Percentiles rank a stretch among this genome's conserved stretches.
Evolutionary conservation across 2,888 invertebrate genomes (phyloP).

Genomic region (Scelioninae gen. 1): DNA sequence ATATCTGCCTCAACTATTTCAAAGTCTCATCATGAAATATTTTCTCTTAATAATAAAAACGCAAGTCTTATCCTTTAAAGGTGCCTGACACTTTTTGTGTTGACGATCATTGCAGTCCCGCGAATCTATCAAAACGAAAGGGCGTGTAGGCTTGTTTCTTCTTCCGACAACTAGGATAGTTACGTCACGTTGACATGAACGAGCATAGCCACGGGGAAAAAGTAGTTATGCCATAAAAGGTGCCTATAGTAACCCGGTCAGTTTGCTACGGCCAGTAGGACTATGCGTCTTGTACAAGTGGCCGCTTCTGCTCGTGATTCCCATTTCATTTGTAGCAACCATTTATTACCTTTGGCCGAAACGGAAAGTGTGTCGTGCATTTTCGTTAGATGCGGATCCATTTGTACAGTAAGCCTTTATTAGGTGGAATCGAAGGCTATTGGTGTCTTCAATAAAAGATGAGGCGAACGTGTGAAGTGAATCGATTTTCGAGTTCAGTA

Average conservation of each 20-base stretch:
- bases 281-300: constrained; percentile 32
- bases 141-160: constrained; percentile 48
- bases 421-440: constrained; percentile 41
- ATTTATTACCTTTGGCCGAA: constrained; percentile 40
- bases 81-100: constrained; percentile 2
- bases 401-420: constrained; percentile 50
- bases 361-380: constrained; percentile 56
- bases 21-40: no score
- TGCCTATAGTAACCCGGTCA: constrained; percentile 32
- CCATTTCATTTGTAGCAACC: constrained; percentile 38
- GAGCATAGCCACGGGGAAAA: constrained; percentile 31
- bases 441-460: constrained; percentile 53
- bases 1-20: no score
- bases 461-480: constrained; percentile 41
- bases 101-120: neutral
- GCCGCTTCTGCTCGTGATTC: constrained; percentile 33
- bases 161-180: constrained; percentile 49
- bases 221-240: constrained; percentile 40
- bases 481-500: constrained; percentile 38
- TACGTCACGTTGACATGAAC: constrained; percentile 48
- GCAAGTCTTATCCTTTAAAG: constrained; percentile 21
- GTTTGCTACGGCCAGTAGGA: constrained; percentile 1
- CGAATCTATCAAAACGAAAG: constrained; percentile 31
- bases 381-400: constrained; percentile 46
- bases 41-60: neutral